Percentiles rank a stretch among this genome's conserved stretches.
Evolutionary conservation across 2,797 vertebrate species (phyloP).

Genomic region (Tiaroga cobitis): DNA sequence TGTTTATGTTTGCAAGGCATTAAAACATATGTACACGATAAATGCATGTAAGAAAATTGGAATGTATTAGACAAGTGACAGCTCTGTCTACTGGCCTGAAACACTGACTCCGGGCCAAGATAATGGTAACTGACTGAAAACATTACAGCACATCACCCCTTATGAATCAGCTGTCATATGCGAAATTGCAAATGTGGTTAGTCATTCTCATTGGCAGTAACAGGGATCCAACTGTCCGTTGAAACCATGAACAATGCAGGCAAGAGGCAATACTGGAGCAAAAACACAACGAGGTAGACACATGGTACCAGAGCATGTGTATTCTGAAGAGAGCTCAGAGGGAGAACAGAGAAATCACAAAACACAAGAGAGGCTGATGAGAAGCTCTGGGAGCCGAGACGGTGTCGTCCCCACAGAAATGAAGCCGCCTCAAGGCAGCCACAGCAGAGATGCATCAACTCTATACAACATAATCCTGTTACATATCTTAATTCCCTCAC

Average conservation of each 20-base stretch:
- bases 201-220: background rate
- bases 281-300: background rate
- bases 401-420: background rate
- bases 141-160: constrained; percentile 82
- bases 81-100: background rate
- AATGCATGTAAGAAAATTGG: too few relatives aligned
- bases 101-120: constrained; percentile 61
- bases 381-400: background rate
- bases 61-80: background rate
- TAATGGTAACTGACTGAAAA: constrained; percentile 82
- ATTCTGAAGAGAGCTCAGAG: background rate
- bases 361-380: background rate
- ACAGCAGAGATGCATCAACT: constrained; percentile 5
- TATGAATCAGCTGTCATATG: constrained; percentile 57
- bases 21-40: background rate
- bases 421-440: constrained; percentile 8
- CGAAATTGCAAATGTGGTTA: background rate
- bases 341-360: constrained; percentile 21
- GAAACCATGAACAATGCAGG: background rate
- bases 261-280: background rate
- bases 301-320: background rate
- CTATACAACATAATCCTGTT: constrained; percentile 17
- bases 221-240: constrained; percentile 20
- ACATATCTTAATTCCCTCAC: constrained; percentile 30
- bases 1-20: constrained; percentile 2